A percentile compares a stretch with the other conserved stretches of the same genome.
Evolutionary conservation across 1,140 invertebrate genomes (phyloP).

Genomic region (Drosophila miranda): DNA sequence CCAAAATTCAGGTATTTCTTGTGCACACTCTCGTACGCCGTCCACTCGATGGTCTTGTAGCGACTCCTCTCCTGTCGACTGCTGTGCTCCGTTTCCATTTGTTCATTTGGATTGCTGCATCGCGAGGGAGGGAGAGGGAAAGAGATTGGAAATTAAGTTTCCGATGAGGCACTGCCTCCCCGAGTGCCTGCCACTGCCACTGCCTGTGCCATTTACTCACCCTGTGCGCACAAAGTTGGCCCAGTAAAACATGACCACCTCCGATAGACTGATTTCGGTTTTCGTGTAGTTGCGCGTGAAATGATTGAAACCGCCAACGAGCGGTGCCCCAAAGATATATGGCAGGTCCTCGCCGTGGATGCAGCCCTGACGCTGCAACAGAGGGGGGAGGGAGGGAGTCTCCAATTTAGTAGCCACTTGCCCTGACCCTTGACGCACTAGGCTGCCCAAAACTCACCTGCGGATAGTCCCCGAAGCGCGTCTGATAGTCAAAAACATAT

Average conservation of each 20-base stretch:
- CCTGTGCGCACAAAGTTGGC: conserved; percentile 99
- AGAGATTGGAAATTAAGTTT: neutral
- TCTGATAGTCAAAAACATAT: conserved; percentile 97
- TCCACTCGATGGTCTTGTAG: conserved; percentile 94
- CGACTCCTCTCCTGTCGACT: conserved; percentile 89
- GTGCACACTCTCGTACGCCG: conserved; percentile 94
- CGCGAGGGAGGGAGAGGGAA: conserved; percentile 7
- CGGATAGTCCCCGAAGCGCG: conserved; percentile 94
- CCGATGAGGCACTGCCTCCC: neutral
- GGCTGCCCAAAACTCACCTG: conserved; percentile 85
- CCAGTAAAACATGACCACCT: conserved; percentile 96
- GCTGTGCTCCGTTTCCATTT: conserved; percentile 87
- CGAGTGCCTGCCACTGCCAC: neutral
- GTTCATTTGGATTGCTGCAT: conserved; percentile 93
- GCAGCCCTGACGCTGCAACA: conserved; percentile 89
- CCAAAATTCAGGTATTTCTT: conserved; percentile 96
- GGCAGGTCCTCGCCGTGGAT: conserved; percentile 96
- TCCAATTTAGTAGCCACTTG: conserved; percentile 12
- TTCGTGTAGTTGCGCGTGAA: conserved; percentile 95
- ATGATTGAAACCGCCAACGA: conserved; percentile 91
- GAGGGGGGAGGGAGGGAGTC: neutral
- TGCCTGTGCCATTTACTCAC: conserved; percentile 84
- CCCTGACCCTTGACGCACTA: neutral
- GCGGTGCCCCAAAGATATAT: conserved; percentile 92
- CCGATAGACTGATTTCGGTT: conserved; percentile 93